Evolutionary conservation across 2,797 vertebrate genomes (phyloP).

Genomic region (Poeciliopsis turneri): DNA sequence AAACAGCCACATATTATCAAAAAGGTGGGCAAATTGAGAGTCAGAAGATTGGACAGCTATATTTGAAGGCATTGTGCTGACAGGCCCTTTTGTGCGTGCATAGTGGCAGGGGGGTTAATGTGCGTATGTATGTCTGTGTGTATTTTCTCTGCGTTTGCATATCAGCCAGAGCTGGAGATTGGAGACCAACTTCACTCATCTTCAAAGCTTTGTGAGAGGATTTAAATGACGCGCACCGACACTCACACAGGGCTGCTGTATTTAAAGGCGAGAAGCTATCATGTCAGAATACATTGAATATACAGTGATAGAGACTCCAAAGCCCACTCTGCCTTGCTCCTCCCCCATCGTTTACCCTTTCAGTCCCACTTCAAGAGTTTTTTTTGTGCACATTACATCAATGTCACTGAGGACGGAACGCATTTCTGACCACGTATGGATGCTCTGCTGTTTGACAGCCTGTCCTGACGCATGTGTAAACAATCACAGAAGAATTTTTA

Average conservation of each 20-base stretch:
- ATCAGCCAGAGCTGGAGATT: conserved; percentile 70
- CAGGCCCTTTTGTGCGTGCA: conserved; percentile 63
- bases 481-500: conserved; percentile 27
- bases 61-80: conserved; percentile 80
- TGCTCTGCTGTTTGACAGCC: conserved; percentile 23
- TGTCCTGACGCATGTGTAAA: conserved; percentile 13
- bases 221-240: conserved; percentile 49
- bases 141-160: conserved; percentile 61
- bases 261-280: conserved; percentile 68
- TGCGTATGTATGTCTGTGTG: conserved; percentile 63
- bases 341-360: conserved; percentile 27
- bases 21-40: conserved; percentile 81
- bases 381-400: conserved; percentile 46
- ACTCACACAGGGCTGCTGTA: conserved; percentile 33
- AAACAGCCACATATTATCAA: conserved; percentile 79
- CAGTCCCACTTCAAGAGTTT: conserved; percentile 41
- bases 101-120: conserved; percentile 32
- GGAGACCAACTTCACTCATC: conserved; percentile 65
- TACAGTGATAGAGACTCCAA: conserved; percentile 61
- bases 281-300: conserved; percentile 67
- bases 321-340: conserved; percentile 25
- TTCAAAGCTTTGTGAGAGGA: conserved; percentile 70
- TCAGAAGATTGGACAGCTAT: conserved; percentile 79
- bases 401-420: conserved; percentile 39
- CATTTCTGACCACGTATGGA: conserved; percentile 31